phyloP scores from a whole-genome alignment of 2,888 invertebrate species.

The Macrophya alboannulata region DNA sequence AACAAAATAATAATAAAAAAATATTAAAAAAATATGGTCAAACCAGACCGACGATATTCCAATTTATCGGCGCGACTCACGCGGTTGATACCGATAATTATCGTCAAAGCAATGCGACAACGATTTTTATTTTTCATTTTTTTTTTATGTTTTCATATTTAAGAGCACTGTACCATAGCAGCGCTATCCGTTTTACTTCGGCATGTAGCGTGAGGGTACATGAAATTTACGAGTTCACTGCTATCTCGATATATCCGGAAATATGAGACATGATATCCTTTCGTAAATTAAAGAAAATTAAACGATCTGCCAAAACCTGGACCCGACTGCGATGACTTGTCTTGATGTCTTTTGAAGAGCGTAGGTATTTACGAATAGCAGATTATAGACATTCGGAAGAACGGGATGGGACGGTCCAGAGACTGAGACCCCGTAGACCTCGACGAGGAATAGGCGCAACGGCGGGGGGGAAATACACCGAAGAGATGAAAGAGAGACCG shows the following conservation, averaged over 20 bases:
- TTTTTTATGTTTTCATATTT: background rate
- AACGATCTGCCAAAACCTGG: background rate
- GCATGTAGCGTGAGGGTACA: background rate
- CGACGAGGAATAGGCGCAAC: background rate
- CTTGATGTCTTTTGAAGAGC: slow-evolving; percentile 43
- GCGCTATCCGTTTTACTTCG: background rate
- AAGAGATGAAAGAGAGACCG: slow-evolving; percentile 73
- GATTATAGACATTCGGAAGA: slow-evolving; percentile 5
- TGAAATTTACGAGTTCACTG: background rate
- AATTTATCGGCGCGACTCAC: slow-evolving; percentile 15
- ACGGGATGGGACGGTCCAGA: background rate
- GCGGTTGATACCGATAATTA: slow-evolving; percentile 33
- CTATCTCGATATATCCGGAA: background rate
- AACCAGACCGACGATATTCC: slow-evolving; percentile 32
- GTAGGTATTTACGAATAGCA: background rate
- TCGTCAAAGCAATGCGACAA: slow-evolving; percentile 27
- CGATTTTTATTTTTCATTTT: background rate
- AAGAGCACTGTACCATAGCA: background rate
- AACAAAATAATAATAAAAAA: background rate
- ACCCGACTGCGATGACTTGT: slow-evolving; percentile 7
- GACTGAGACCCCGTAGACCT: background rate
- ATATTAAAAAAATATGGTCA: slow-evolving; percentile 27
- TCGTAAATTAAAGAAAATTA: background rate
- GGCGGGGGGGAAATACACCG: slow-evolving; percentile 49
- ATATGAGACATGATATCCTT: background rate